Evolutionary conservation across 1,140 invertebrate genomes (phyloP).

Genomic region (Orchestia grillus): DNA sequence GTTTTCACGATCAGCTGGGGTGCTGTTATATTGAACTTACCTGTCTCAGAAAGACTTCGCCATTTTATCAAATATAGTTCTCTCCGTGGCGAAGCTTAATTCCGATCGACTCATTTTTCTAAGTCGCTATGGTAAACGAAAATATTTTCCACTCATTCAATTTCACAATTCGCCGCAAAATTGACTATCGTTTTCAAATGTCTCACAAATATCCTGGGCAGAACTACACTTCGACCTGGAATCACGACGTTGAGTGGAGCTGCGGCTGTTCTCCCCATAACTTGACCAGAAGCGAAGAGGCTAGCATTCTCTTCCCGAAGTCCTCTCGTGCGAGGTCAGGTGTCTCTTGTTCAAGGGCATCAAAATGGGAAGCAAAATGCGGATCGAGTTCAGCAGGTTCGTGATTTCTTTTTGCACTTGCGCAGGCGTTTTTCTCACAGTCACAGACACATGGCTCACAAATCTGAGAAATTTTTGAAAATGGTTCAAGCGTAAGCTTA

Average conservation of each 20-base stretch:
- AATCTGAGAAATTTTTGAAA: neutral
- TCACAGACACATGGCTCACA: neutral
- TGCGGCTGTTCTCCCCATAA: neutral
- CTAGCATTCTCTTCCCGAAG: neutral
- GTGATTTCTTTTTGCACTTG: neutral
- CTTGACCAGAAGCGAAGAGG: neutral
- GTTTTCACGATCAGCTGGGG: neutral
- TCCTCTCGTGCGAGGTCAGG: neutral
- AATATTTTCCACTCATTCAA: neutral
- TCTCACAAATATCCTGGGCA: neutral
- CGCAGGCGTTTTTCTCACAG: neutral
- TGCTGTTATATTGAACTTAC: neutral
- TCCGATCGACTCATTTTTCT: neutral
- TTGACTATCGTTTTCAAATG: neutral
- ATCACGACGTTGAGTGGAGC: neutral
- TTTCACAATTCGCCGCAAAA: neutral
- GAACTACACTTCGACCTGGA: neutral
- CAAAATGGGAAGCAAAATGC: neutral
- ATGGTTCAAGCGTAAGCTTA: neutral
- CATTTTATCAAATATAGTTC: neutral
- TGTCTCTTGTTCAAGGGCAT: neutral
- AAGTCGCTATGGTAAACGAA: neutral
- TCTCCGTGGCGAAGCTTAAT: neutral
- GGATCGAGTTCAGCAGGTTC: neutral
- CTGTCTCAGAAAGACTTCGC: neutral